These are phyloP conservation scores for Ascidia mentula DNA, from an alignment of 23 tunicate species.

Conservation along the genomic window DNA sequence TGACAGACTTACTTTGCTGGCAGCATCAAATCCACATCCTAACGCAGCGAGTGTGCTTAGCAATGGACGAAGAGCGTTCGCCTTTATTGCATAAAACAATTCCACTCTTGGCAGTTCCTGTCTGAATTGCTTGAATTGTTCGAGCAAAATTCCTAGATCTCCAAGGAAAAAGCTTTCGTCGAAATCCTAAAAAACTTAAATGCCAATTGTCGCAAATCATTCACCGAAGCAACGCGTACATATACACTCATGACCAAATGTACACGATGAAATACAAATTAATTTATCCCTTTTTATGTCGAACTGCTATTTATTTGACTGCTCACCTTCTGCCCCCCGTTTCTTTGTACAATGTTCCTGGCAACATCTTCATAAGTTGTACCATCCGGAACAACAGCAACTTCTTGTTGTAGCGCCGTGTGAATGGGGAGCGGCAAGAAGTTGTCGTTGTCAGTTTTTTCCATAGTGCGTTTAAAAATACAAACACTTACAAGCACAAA, in stretches of 20 bases:
- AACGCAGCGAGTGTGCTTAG: background rate
- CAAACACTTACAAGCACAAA: no score
- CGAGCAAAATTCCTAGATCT: background rate
- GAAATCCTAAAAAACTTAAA: constrained; percentile 5
- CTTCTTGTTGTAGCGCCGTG: background rate
- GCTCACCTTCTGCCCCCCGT: background rate
- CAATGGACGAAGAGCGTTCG: background rate
- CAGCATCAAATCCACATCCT: background rate
- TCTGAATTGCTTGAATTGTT: background rate
- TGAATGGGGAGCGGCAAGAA: background rate
- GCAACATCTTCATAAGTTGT: background rate
- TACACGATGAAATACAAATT: no score
- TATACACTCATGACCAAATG: no score
- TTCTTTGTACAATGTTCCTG: background rate
- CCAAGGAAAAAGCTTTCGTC: constrained; percentile 7
- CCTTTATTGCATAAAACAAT: background rate
- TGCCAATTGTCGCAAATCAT: no score
- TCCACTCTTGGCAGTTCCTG: background rate
- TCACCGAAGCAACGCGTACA: no score
- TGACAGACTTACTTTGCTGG: background rate
- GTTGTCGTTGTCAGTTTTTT: background rate
- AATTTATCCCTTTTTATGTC: no score
- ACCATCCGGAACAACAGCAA: background rate
- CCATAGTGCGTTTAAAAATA: no score
- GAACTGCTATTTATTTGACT: no score